These are phyloP conservation scores for Drosophila varians DNA, from an alignment of 1,140 invertebrate genomes.

Conservation along the genomic window DNA sequence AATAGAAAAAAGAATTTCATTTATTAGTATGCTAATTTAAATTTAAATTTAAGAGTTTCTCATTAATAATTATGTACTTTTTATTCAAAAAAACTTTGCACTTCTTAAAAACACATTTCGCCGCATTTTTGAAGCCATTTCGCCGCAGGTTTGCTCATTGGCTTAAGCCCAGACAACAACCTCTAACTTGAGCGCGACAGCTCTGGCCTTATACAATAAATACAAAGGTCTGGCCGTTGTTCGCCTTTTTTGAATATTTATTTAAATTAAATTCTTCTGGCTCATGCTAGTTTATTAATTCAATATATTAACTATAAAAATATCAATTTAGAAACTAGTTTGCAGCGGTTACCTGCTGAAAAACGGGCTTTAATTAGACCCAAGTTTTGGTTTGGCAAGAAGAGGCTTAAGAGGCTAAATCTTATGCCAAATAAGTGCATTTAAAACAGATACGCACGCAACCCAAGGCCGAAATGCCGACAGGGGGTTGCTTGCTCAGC, in stretches of 20 bases:
- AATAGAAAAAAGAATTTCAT: neutral
- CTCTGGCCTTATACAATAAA: neutral
- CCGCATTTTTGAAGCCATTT: neutral
- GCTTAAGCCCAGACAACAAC: conserved; percentile 5
- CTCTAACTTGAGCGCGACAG: neutral
- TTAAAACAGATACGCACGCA: conserved; percentile 19
- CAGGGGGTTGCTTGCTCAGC: conserved; percentile 19
- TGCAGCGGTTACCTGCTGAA: neutral
- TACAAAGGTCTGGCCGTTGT: neutral
- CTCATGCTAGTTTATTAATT: neutral
- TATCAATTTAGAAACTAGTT: neutral
- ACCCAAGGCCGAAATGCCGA: conserved; percentile 24
- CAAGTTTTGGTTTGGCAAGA: neutral
- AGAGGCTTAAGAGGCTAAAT: neutral
- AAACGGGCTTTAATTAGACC: neutral
- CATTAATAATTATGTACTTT: neutral
- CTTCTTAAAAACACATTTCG: neutral
- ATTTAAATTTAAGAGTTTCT: no score
- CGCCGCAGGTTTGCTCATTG: conserved; percentile 1
- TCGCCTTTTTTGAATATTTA: neutral
- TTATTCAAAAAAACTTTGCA: neutral
- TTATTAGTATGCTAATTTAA: neutral
- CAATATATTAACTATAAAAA: neutral
- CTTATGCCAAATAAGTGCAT: conserved; percentile 13
- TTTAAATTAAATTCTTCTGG: neutral